Evolutionary conservation across 92 coral and sea anemone genomes (phyloP).

Genomic region (Palythoa grandiflora): DNA sequence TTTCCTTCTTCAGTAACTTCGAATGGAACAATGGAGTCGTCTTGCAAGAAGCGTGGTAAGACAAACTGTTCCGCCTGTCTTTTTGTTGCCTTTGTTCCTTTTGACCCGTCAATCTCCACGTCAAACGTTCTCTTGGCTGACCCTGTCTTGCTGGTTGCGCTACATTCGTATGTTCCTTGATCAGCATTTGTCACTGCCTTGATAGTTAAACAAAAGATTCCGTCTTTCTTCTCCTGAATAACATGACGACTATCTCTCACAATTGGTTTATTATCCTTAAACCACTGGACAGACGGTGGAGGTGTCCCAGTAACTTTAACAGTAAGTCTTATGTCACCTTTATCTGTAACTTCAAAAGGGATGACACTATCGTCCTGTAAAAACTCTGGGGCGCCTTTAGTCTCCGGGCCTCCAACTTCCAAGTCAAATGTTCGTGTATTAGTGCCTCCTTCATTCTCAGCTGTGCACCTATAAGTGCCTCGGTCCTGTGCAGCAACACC

Average conservation of each 20-base stretch:
- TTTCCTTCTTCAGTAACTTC: conserved; percentile 82
- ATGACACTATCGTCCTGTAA: conserved; percentile 71
- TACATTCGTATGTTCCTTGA: conserved; percentile 67
- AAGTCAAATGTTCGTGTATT: conserved; percentile 56
- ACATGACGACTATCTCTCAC: conserved; percentile 43
- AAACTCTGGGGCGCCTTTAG: conserved; percentile 59
- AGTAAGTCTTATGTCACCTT: conserved; percentile 67
- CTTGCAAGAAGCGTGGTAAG: conserved; percentile 66
- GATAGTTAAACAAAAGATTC: conserved; percentile 71
- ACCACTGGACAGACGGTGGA: conserved; percentile 76
- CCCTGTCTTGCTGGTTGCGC: conserved; percentile 53
- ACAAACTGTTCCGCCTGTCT: conserved; percentile 33
- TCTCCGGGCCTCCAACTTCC: conserved; percentile 59
- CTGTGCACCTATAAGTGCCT: conserved; percentile 68
- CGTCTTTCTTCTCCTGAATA: conserved; percentile 53
- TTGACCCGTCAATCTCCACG: conserved; percentile 76
- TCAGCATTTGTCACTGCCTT: conserved; percentile 74
- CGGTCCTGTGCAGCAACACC: conserved; percentile 81
- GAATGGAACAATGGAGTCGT: conserved; percentile 66
- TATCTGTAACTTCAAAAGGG: conserved; percentile 74
- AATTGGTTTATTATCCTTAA: conserved; percentile 77
- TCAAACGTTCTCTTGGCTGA: conserved; percentile 73
- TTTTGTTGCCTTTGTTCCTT: conserved; percentile 14
- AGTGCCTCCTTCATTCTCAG: conserved; percentile 59
- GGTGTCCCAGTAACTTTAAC: conserved; percentile 77